phyloP scores from a whole-genome alignment of 2,113 vertebrate species.

The Brachyhypopomus gauderio region DNA sequence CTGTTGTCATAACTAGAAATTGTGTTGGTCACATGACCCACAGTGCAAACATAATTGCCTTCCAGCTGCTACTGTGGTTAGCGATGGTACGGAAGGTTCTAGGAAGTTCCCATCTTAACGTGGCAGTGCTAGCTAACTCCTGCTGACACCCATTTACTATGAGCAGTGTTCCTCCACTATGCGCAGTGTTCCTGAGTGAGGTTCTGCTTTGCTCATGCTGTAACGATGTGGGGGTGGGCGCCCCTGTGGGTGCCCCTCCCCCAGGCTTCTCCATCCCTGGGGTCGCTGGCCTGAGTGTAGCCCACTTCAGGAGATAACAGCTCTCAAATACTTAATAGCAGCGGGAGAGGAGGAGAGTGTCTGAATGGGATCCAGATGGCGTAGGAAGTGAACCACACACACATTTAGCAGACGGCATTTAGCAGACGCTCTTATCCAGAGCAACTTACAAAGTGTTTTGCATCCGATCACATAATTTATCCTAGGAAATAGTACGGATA shows the following conservation, averaged over 20 bases:
- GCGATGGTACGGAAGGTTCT: neutral
- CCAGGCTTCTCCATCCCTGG: constrained; percentile 34
- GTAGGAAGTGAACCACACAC: constrained; percentile 67
- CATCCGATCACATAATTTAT: no score
- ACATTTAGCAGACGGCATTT: constrained; percentile 69
- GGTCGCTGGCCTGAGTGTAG: constrained; percentile 38
- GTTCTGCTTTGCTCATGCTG: neutral
- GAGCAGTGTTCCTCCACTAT: constrained; percentile 31
- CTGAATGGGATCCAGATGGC: constrained; percentile 74
- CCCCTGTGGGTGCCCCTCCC: no score
- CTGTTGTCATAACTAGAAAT: no score
- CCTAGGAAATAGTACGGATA: no score
- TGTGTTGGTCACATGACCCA: no score
- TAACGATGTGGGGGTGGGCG: constrained; percentile 35
- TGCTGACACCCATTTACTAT: constrained; percentile 44
- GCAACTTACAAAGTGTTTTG: no score
- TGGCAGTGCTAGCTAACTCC: constrained; percentile 21
- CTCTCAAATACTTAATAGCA: constrained; percentile 70
- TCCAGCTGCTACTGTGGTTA: neutral
- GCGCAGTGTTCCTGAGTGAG: constrained; percentile 10
- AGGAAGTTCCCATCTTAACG: neutral
- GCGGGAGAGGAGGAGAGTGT: constrained; percentile 61
- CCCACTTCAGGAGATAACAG: constrained; percentile 60
- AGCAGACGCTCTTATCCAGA: no score
- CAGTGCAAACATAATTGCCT: no score